These are phyloP conservation scores for Forbesichthys papilliferus DNA, from an alignment of 2,113 vertebrate species.

Conservation along the genomic window DNA sequence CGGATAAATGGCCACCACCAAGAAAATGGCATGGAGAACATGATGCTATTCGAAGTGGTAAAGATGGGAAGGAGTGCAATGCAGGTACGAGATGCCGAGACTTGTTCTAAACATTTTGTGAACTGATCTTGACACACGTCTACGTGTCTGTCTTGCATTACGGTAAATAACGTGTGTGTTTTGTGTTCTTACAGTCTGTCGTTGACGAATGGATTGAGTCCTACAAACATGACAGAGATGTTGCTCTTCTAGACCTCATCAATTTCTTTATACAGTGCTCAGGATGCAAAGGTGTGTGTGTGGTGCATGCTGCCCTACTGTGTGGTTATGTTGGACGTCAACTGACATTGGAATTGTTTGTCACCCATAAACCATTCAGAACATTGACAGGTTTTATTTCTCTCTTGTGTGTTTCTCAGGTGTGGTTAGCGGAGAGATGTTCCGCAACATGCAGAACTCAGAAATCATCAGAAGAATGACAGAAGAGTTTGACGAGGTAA, in stretches of 20 bases:
- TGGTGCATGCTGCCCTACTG: conserved; percentile 24
- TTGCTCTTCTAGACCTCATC: conserved; percentile 96
- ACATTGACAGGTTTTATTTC: not conserved
- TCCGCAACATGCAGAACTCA: conserved; percentile 98
- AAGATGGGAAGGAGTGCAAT: conserved; percentile 98
- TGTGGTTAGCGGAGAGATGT: conserved; percentile 98
- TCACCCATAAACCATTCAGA: not conserved
- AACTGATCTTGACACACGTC: not conserved
- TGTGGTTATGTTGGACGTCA: not conserved
- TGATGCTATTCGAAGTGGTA: conserved; percentile 98
- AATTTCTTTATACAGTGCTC: conserved; percentile 99
- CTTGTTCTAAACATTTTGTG: not conserved
- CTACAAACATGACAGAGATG: conserved; percentile 96
- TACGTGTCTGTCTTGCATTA: not conserved
- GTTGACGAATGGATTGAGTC: conserved; percentile 99
- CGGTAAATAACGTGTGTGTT: not conserved
- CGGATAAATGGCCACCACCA: conserved; percentile 99
- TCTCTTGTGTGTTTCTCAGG: conserved; percentile 73
- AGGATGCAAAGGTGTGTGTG: conserved; percentile 92
- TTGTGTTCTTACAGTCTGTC: conserved; percentile 84
- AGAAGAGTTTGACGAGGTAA: conserved; percentile 99
- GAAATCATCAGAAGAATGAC: conserved; percentile 99
- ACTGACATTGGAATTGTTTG: not conserved
- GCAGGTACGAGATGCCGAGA: conserved; percentile 81
- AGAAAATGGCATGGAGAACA: conserved; percentile 99